These are phyloP conservation scores for Callipepla californica DNA, from an alignment of 2,113 vertebrate genomes.

Conservation along the genomic window DNA sequence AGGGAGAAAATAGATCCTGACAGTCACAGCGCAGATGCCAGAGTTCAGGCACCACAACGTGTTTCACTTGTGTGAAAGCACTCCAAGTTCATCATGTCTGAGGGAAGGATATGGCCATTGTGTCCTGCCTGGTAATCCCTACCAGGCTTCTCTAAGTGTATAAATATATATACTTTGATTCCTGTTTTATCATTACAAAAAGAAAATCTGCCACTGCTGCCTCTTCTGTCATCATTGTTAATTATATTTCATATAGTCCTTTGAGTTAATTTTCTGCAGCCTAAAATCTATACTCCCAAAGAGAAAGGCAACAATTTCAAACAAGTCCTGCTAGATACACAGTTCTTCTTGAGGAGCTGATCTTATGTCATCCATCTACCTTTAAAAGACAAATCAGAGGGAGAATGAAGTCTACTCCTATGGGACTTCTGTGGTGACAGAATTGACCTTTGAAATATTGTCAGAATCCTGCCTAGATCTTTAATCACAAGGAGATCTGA, in stretches of 20 bases:
- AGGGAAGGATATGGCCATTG: background rate
- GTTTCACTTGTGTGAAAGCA: background rate
- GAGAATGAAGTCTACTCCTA: constrained; percentile 26
- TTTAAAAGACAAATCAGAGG: constrained; percentile 36
- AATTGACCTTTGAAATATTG: constrained; percentile 14
- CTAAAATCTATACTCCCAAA: background rate
- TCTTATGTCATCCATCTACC: constrained; percentile 17
- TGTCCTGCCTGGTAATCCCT: background rate
- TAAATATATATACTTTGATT: background rate
- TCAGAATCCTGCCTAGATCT: constrained; percentile 28
- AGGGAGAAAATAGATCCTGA: background rate
- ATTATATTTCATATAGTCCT: background rate
- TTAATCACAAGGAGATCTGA: background rate
- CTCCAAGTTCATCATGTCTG: accelerated
- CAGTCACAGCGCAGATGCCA: background rate
- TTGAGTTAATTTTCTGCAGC: background rate
- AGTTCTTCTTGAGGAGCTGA: background rate
- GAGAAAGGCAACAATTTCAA: background rate
- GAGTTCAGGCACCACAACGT: background rate
- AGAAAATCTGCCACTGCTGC: background rate
- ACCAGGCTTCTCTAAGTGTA: background rate
- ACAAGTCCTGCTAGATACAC: background rate
- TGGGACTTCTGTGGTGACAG: background rate
- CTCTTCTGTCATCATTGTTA: background rate
- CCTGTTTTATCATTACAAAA: background rate